Base-by-base conservation (phyloP, 1,140 invertebrate genomes). In the Arion vulgaris region DNA sequence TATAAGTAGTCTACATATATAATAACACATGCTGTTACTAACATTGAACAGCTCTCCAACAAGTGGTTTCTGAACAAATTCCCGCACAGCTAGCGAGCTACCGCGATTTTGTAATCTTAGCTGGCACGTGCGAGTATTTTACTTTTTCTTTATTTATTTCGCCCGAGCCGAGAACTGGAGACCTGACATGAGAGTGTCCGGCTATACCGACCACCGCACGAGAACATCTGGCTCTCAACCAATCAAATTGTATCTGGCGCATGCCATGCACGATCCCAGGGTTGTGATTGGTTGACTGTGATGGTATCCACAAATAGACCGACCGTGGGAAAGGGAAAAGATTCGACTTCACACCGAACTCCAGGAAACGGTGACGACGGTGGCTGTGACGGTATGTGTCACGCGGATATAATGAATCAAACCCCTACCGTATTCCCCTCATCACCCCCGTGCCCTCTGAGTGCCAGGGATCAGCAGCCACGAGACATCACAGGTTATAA, bases 291-390 rank as follows among this genome's bases (percentile, higher is more conserved):
- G 85, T 57, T 69, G 38, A 34, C 38, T 53, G 82, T 81, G 66
- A 77, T 49, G 81, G 45, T 28, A 38, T 72, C 66, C 79, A 81
- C 79, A 81, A 81, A 81, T 81, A 81, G 73, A 34, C n/a, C 66
- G 68, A 86, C 80, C 85, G 85, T 86, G 85, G 85, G 85, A 86
- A 86, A 71, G 73, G 69, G 73, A 82, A 77, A 83, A 83, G 82
- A 77, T 84, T 82, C 80, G 81, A 84, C 80, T 86, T 86, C 85
- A 80, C 85, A 86, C 76, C 84, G 81, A 68, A 49, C 53, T 57
- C 53, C 73, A 32, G 38, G 41, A n/a, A 28, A 57, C 51, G 41
- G 34, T n/a, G n/a, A 32, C 19, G 36, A 66, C 57, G 49, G 41
- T 62, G 13, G 5, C 57, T 13, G 15, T 84, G 69, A 41, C 53